Evolutionary conservation across 2,113 vertebrate species (phyloP).

Genomic region (Serilophus lunatus): DNA sequence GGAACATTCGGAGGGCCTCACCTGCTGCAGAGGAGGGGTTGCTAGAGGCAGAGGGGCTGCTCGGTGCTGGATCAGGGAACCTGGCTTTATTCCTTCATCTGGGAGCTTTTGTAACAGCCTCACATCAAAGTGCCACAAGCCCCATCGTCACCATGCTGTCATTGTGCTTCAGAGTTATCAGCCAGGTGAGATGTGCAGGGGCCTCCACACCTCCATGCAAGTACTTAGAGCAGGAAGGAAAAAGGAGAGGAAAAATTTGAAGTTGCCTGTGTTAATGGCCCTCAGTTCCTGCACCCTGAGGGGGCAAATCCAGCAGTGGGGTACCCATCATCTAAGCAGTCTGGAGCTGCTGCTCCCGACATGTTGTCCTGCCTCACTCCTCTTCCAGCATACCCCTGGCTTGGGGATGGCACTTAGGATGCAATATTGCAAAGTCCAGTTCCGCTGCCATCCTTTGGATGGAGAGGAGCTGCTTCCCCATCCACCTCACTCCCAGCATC

Average conservation of each 20-base stretch:
- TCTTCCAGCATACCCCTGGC: neutral
- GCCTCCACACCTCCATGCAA: neutral
- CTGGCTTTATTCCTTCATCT: neutral
- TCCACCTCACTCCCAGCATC: neutral
- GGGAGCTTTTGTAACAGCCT: neutral
- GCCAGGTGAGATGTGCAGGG: neutral
- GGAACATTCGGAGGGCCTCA: neutral
- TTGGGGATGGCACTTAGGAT: rapidly evolving
- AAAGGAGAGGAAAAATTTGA: neutral
- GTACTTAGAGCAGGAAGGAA: neutral
- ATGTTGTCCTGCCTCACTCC: neutral
- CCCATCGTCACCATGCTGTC: neutral
- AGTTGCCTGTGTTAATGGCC: neutral
- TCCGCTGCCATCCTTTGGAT: neutral
- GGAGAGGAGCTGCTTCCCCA: neutral
- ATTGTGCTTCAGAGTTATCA: neutral
- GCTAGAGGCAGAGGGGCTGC: neutral
- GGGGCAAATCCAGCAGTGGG: neutral
- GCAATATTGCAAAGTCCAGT: neutral
- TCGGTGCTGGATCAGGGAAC: neutral
- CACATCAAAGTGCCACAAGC: neutral
- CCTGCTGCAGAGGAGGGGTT: neutral
- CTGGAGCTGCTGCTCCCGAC: neutral
- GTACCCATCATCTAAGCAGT: neutral
- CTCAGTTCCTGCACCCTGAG: neutral